Base-by-base conservation (phyloP, 2,888 invertebrate species). In the Oscheius sp. region DNA sequence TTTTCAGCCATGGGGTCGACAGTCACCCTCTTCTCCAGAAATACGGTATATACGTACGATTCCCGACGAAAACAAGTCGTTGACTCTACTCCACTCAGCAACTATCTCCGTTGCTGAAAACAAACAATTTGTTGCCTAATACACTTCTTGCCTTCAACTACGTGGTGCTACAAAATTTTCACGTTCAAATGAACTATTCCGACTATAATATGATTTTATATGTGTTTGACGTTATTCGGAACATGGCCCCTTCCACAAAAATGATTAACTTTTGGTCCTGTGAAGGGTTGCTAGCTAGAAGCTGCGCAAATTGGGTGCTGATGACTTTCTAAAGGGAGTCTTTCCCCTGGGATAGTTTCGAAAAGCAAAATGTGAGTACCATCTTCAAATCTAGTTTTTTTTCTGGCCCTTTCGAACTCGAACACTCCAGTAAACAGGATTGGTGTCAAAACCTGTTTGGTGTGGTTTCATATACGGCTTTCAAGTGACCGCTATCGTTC, bases 1-100 rank as follows among this genome's bases (percentile, higher is more conserved):
- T 66, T 73, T 74, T 51, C 37, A 74, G 74, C 74, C 13, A 58
- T 48, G 35, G 74, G 74, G 9, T 74, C 74, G n/a, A 55, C 50
- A 13, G 60, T 74, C 32, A 74, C 74, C 4, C 66, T 66, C 13
- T 74, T 74, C 48, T 59, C 74, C 5, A 37, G n/a, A 42, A 68
- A 66, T 21, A 74, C 59, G 11, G 74, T 74, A 3, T 66, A 68
- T 37, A 57, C 57, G 35, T 74, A 74, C 51, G 74, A 74, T 33
- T 55, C 74, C 4, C 47, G 74, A 42, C 51, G 59, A 57, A 74
- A 74, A 21, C 59, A 58, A 33, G 68, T 74, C 33, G 50, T 35
- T 7, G 42, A 68, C 29, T 68, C 74, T 9, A 13, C 55, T 29
- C 51, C 68, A 35, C 60, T 74, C 4, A 68, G 48, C 48, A 47